These are phyloP conservation scores for Nettapus auritus DNA, from an alignment of 2,113 vertebrate genomes.

Conservation along the genomic window DNA sequence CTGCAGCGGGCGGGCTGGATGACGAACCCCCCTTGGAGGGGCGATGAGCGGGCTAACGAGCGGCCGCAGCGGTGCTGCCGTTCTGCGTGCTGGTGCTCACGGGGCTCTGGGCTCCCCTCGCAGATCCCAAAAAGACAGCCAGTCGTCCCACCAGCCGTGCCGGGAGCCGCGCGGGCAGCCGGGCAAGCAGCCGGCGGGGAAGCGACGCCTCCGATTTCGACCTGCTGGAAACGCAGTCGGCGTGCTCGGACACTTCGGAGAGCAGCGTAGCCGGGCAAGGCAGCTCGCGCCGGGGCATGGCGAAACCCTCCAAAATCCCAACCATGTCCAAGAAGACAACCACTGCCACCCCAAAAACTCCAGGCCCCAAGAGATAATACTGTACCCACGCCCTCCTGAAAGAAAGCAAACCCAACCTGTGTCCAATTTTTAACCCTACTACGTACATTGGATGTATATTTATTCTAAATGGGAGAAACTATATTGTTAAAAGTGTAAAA, in stretches of 20 bases:
- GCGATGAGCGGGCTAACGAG: not conserved
- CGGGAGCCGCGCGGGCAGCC: constrained; percentile 85
- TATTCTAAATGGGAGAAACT: constrained; percentile 83
- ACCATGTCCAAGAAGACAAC: constrained; percentile 93
- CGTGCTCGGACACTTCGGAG: constrained; percentile 95
- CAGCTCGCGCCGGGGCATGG: constrained; percentile 78
- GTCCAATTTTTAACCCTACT: constrained; percentile 73
- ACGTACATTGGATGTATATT: constrained; percentile 84
- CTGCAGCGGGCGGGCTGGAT: fast-evolving
- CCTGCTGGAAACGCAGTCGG: constrained; percentile 91
- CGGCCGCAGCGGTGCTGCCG: fast-evolving
- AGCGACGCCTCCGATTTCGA: constrained; percentile 97
- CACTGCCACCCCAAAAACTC: constrained; percentile 87
- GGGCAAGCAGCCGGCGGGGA: constrained; percentile 92
- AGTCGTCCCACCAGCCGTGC: constrained; percentile 91
- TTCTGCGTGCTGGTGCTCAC: not conserved
- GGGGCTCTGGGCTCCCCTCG: fast-evolving
- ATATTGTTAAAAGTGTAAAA: constrained; percentile 87
- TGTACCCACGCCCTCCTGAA: not conserved
- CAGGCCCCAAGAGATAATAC: constrained; percentile 86
- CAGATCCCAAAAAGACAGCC: constrained; percentile 89
- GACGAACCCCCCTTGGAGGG: fast-evolving
- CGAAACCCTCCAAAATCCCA: constrained; percentile 95
- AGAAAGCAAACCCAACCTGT: not conserved
- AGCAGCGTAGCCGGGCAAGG: constrained; percentile 83